These are phyloP conservation scores for Drosophila dunni DNA, from an alignment of 1,140 invertebrate genomes.

Conservation along the genomic window DNA sequence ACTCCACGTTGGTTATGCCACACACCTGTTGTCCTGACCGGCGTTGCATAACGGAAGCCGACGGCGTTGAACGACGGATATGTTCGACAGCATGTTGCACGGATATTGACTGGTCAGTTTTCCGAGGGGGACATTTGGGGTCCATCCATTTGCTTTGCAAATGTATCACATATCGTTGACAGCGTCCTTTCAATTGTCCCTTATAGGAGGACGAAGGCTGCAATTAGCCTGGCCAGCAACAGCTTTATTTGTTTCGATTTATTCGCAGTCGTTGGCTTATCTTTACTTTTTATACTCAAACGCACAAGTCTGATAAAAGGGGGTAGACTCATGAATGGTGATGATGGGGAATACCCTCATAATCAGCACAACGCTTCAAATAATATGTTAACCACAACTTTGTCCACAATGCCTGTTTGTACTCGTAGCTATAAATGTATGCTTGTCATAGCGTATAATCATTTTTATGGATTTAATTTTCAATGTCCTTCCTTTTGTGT, in stretches of 20 bases:
- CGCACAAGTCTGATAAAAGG: slow-evolving; percentile 60
- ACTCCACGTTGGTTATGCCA: not conserved
- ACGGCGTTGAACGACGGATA: slow-evolving; percentile 63
- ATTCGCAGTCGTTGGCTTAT: slow-evolving; percentile 70
- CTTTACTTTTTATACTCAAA: slow-evolving; percentile 75
- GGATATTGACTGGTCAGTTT: slow-evolving; percentile 32
- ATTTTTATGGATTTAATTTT: slow-evolving; percentile 82
- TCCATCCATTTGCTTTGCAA: slow-evolving; percentile 56
- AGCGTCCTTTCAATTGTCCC: slow-evolving; percentile 60
- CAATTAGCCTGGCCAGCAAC: slow-evolving; percentile 73
- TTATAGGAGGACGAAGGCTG: slow-evolving; percentile 19
- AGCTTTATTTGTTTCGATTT: slow-evolving; percentile 78
- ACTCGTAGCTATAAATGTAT: slow-evolving; percentile 6
- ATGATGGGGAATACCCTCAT: slow-evolving; percentile 13
- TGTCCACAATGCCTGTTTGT: slow-evolving; percentile 17
- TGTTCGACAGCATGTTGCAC: slow-evolving; percentile 83
- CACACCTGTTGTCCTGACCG: slow-evolving; percentile 69
- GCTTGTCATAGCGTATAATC: slow-evolving; percentile 27
- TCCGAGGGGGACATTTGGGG: slow-evolving; percentile 6
- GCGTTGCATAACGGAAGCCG: slow-evolving; percentile 68
- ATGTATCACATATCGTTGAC: slow-evolving; percentile 46
- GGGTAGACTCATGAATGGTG: not conserved
- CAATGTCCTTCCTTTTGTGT: slow-evolving; percentile 65
- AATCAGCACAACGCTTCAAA: slow-evolving; percentile 41
- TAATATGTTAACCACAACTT: slow-evolving; percentile 59